Evolutionary conservation across 2,888 invertebrate species (phyloP), one percentile per base, ranked within the genome.

Genomic region (Philereme vetulata): DNA sequence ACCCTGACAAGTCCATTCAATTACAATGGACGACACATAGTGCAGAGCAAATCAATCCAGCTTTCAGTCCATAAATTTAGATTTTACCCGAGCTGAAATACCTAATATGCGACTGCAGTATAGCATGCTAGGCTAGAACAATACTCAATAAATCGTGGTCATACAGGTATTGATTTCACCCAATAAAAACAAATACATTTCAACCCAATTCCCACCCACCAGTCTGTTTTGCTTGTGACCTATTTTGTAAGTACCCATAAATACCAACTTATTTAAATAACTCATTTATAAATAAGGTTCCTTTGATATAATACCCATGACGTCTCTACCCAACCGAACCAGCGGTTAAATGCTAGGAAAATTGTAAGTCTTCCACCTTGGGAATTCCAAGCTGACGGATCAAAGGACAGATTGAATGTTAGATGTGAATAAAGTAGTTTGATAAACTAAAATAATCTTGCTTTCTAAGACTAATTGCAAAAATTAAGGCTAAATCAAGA

Each of bases 21-120:
- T 77, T 73, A 72, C 67, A 56, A 55, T 56, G 34, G 53, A 53
- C 72, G 64, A 74, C 76, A 75, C 68, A 68, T 70, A 67, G 69
- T 11, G 44, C 45, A 65, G 43, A 57, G 62, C 63, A 74, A 76
- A 76, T 77, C 78, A 75, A 72, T 75, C 76, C 62, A 68, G 72
- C 69, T 70, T 72, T 74, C 70, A 65, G 70, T 65, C 72, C 68
- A 81, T 82, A 83, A 84, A 84, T 84, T 78, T 70, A 73, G 78
- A 73, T 74, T 82, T 76, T 74, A 76, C 72, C 68, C 66, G 51
- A 51, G 32, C 51, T 60, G 46, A 55, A 34, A n/a, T 45, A 58
- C 53, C 34, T 40, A 21, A 21, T 21, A 21, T 21, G 38, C 45
- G 42, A 50, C 49, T 59, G 50, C 43, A 10, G 47, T 38, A 51